Percentiles rank a stretch among this genome's conserved stretches.
These are phyloP conservation scores for Hydrochoerus hydrochaeris DNA, from an alignment of 2,113 vertebrate species.

Conservation along the genomic window DNA sequence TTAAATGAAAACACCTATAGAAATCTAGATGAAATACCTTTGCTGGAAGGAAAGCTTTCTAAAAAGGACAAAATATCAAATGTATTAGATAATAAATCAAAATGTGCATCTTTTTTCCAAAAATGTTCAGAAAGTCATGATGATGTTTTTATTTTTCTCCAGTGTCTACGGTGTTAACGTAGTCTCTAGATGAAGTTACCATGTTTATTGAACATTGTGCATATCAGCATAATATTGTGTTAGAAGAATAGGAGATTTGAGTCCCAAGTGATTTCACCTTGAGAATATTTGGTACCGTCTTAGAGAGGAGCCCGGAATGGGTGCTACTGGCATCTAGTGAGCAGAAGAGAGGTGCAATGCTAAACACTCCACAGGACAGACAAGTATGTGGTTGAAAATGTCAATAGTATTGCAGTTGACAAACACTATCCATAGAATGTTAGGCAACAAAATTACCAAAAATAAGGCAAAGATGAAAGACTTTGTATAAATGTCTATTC, in stretches of 20 bases:
- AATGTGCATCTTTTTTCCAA: not conserved
- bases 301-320: not conserved
- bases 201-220: not conserved
- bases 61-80: conserved; percentile 24
- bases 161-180: not conserved
- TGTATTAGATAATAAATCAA: not conserved
- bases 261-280: not conserved
- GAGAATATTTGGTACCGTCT: not conserved
- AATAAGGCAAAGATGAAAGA: not conserved
- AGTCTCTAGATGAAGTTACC: not conserved
- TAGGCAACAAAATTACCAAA: not conserved
- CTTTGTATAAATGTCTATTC: not conserved
- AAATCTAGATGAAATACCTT: not conserved
- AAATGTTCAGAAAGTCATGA: not conserved
- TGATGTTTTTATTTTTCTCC: not conserved
- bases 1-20: not conserved
- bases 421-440: not conserved
- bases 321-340: no score
- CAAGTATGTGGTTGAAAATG: not conserved
- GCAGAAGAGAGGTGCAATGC: not conserved
- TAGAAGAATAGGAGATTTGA: not conserved
- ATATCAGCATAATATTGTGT: not conserved
- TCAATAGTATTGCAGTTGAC: not conserved
- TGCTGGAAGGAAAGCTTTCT: conserved; percentile 7
- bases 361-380: not conserved